phyloP scores from a whole-genome alignment of 2,113 vertebrate species.

The Gambusia affinis region DNA sequence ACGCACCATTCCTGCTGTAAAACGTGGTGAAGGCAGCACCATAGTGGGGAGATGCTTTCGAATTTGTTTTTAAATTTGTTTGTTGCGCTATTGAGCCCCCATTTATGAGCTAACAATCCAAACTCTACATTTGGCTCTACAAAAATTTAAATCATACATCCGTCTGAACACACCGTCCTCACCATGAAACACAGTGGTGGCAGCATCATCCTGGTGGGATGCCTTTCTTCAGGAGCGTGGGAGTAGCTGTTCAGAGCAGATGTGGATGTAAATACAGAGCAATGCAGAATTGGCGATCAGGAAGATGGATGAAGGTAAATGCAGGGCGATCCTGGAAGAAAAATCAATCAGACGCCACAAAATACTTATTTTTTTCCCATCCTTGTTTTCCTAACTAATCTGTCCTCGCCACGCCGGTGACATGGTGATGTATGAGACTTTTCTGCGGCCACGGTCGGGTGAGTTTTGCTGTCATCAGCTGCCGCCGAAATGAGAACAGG shows the following conservation, averaged over 20 bases:
- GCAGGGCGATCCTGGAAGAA: background rate
- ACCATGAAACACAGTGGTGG: too few species aligned
- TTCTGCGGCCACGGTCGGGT: constrained; percentile 29
- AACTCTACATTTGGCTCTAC: too few species aligned
- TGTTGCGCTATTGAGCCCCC: too few species aligned
- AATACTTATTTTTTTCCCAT: background rate
- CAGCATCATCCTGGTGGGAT: background rate
- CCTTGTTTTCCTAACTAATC: background rate
- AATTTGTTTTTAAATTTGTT: too few species aligned
- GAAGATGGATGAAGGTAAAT: background rate
- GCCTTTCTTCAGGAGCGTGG: background rate
- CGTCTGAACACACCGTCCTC: background rate
- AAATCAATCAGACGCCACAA: background rate
- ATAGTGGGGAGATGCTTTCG: background rate
- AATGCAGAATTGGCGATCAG: background rate
- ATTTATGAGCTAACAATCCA: too few species aligned
- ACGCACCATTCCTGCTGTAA: background rate
- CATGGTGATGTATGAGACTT: constrained; percentile 35
- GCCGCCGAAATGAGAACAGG: constrained; percentile 45
- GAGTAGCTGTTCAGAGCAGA: background rate
- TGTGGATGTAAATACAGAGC: background rate
- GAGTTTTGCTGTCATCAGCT: constrained; percentile 31
- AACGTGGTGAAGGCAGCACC: background rate
- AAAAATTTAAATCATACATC: too few species aligned
- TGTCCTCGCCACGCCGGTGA: background rate